Percentiles rank a stretch among this genome's conserved stretches.
Evolutionary conservation across 2,888 invertebrate genomes (phyloP).

Genomic region (Tribolium freemani): DNA sequence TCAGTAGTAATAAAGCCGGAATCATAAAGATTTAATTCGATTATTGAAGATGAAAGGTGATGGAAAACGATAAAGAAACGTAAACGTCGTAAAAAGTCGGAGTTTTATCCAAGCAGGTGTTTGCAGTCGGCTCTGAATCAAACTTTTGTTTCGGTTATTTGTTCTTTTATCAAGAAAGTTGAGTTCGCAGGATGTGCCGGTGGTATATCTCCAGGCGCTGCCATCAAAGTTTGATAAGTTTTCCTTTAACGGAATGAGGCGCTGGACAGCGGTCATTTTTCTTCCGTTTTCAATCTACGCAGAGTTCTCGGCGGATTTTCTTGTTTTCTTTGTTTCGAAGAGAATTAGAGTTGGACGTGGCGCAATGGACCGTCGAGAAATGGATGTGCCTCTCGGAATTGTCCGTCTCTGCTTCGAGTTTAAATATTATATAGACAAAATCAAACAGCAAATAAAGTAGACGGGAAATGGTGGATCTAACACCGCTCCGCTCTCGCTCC

Average conservation of each 20-base stretch:
- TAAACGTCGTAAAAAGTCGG: constrained; percentile 48
- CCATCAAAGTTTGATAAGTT: constrained; percentile 70
- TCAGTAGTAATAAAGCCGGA: constrained; percentile 29
- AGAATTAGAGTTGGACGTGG: constrained; percentile 47
- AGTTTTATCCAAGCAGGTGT: constrained; percentile 60
- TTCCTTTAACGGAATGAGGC: constrained; percentile 62
- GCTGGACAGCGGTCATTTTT: constrained; percentile 73
- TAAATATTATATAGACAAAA: constrained; percentile 63
- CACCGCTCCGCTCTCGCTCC: constrained; percentile 62
- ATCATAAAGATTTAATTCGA: constrained; percentile 42
- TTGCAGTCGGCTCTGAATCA: constrained; percentile 58
- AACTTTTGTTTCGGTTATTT: constrained; percentile 67
- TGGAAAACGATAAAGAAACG: constrained; percentile 35
- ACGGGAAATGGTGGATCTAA: constrained; percentile 62
- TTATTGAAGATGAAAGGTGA: constrained; percentile 39
- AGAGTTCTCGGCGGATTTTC: constrained; percentile 47
- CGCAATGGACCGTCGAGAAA: constrained; percentile 46
- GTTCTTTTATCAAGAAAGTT: constrained; percentile 68
- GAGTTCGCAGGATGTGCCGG: constrained; percentile 51
- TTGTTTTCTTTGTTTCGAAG: constrained; percentile 56
- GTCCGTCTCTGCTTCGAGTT: constrained; percentile 42
- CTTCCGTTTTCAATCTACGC: constrained; percentile 70
- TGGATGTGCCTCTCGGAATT: constrained; percentile 41
- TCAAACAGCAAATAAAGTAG: constrained; percentile 66
- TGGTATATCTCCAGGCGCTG: constrained; percentile 59